These are phyloP conservation scores for Sarcoramphus papa DNA, from an alignment of 2,797 vertebrate species.

Conservation along the genomic window DNA sequence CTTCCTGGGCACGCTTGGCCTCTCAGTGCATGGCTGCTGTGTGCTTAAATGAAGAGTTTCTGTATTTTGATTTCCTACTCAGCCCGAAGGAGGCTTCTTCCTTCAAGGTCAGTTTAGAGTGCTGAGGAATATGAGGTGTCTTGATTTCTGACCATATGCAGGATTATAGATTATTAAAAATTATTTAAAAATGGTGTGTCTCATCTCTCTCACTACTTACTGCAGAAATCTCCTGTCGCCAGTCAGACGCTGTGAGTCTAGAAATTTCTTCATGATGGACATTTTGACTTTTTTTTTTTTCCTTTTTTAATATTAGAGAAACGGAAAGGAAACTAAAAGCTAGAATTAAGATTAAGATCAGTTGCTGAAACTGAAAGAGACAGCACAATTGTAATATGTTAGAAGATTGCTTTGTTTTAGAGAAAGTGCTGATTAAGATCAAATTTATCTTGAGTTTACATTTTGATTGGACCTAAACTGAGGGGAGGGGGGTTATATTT, in stretches of 20 bases:
- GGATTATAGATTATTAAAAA: background rate
- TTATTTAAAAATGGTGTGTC: background rate
- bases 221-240: background rate
- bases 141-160: background rate
- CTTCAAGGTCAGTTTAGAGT: background rate
- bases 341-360: conserved; percentile 8
- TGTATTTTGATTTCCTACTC: background rate
- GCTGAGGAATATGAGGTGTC: background rate
- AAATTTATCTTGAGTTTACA: conserved; percentile 45
- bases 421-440: conserved; percentile 58
- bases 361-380: conserved; percentile 10
- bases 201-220: background rate
- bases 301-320: background rate
- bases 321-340: background rate
- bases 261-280: background rate
- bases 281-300: background rate
- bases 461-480: conserved; percentile 39
- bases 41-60: background rate
- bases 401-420: conserved; percentile 28
- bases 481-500: conserved; percentile 8
- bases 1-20: background rate
- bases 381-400: background rate
- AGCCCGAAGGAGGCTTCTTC: background rate
- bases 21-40: background rate
- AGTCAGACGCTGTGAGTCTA: background rate